Evolutionary conservation across 2,113 vertebrate species (phyloP), one percentile per base, ranked within the genome.

Genomic region (Anarrhichthys ocellatus): DNA sequence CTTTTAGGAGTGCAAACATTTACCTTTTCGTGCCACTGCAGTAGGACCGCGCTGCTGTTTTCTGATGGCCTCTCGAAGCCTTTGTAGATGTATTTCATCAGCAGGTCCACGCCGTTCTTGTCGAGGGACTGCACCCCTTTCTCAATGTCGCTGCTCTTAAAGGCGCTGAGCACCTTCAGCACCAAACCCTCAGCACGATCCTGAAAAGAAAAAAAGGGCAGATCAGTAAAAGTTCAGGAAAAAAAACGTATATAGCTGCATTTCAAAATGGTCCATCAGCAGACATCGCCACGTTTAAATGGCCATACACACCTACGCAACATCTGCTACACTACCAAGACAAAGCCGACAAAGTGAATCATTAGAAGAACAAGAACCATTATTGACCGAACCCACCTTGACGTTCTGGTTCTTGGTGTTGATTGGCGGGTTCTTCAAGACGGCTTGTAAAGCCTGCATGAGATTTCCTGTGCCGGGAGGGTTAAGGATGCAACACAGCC

Each of bases 51-150:
- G 1, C 98, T 99, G 95, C 97, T 99, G 89, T 99, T 99, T 88
- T 99, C 98, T 0, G 98, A 99, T 2, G 98, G 98, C 78, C 92
- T 96, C 93, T 99, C 98, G 6, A 99, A 99, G 83, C 98, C 98
- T 93, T 99, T 99, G 95, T 99, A 99, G 95, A 99, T 99, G 93
- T 99, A 99, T 89, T 99, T 99, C 98, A 99, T 99, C 56, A 99
- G 95, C 82, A 99, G 96, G 91, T 99, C 98, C 24, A 99, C 96
- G 0, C 96, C 94, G 0, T 96, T 98, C 92, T 97, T 98, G 91
- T 99, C 98, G 81, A 99, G 94, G 0, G 97, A 97, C 90, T 99
- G 98, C 75, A 99, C 97, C 0, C 95, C 98, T 82, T 98, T 99
- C 93, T 99, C 98, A 0, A 99, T 98, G 77, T 99, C 98, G 0